phyloP scores from a whole-genome alignment of 1,140 invertebrate genomes.

The Bathynomus jamesi region DNA sequence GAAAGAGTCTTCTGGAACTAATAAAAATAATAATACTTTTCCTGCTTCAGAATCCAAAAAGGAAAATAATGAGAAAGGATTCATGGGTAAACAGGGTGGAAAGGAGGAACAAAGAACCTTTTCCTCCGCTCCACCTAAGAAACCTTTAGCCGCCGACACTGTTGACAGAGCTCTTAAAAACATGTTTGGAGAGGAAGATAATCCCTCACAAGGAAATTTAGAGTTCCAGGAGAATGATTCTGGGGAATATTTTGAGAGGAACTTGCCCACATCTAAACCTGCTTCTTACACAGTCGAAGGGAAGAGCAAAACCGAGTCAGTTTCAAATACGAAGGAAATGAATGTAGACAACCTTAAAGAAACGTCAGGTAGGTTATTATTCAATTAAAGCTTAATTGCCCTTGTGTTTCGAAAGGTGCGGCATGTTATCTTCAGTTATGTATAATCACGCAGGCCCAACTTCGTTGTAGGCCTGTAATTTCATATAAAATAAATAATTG shows the following conservation, averaged over 20 bases:
- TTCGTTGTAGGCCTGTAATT: no score
- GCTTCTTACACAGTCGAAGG: neutral
- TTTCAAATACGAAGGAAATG: no score
- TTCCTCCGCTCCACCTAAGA: neutral
- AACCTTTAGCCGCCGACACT: neutral
- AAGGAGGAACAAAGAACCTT: slow-evolving; percentile 27
- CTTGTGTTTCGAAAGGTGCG: no score
- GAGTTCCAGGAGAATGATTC: neutral
- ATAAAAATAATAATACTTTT: slow-evolving; percentile 15
- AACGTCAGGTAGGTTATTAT: no score
- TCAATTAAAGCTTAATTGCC: no score
- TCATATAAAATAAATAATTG: no score
- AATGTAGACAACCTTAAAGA: no score
- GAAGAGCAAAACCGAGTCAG: neutral
- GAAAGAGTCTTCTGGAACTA: slow-evolving; percentile 10
- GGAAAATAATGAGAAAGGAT: slow-evolving; percentile 12
- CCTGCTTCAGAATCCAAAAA: slow-evolving; percentile 18
- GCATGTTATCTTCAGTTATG: no score
- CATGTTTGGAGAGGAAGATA: neutral
- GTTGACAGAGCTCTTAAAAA: neutral
- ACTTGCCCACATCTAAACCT: neutral
- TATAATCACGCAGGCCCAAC: no score
- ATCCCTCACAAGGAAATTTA: neutral
- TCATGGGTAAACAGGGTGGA: slow-evolving; percentile 11
- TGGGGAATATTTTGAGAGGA: neutral